A percentile compares a stretch with the other conserved stretches of the same genome.
These are phyloP conservation scores for Drosophila tripunctata DNA, from an alignment of 2,888 invertebrate genomes.

Conservation along the genomic window DNA sequence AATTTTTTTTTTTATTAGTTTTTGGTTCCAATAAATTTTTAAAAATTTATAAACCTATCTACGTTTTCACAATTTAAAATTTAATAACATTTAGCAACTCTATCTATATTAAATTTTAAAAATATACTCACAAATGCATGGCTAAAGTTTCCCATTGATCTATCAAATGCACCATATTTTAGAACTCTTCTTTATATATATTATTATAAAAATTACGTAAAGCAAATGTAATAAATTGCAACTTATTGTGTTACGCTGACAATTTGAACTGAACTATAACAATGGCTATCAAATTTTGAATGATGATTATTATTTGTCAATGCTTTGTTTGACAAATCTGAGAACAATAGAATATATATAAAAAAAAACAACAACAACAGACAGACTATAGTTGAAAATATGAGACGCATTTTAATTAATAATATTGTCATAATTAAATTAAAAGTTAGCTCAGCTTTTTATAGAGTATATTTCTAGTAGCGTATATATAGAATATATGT, in stretches of 20 bases:
- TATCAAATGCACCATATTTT: slow-evolving; percentile 54
- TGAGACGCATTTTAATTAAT: slow-evolving; percentile 65
- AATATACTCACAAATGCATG: slow-evolving; percentile 58
- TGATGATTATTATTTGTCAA: slow-evolving; percentile 28
- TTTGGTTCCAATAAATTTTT: no score
- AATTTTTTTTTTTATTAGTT: no score
- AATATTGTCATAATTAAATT: slow-evolving; percentile 72
- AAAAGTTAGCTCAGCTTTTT: slow-evolving; percentile 33
- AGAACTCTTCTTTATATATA: background rate
- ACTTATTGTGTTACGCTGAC: slow-evolving; percentile 35
- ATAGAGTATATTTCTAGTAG: background rate
- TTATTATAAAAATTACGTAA: background rate
- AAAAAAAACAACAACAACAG: background rate
- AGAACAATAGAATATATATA: slow-evolving; percentile 3
- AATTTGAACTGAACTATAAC: slow-evolving; percentile 41
- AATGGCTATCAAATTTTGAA: slow-evolving; percentile 25
- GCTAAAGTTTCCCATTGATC: slow-evolving; percentile 69
- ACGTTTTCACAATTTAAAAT: no score
- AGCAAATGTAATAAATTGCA: slow-evolving; percentile 21
- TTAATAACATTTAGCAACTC: no score
- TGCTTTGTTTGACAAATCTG: slow-evolving; percentile 19
- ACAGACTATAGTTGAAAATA: slow-evolving; percentile 4
- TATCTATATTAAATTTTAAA: background rate
- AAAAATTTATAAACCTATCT: no score
- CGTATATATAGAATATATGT: slow-evolving; percentile 1